Conservation (phyloP, 2,797 vertebrate species). For the Diceros bicornis region DNA sequence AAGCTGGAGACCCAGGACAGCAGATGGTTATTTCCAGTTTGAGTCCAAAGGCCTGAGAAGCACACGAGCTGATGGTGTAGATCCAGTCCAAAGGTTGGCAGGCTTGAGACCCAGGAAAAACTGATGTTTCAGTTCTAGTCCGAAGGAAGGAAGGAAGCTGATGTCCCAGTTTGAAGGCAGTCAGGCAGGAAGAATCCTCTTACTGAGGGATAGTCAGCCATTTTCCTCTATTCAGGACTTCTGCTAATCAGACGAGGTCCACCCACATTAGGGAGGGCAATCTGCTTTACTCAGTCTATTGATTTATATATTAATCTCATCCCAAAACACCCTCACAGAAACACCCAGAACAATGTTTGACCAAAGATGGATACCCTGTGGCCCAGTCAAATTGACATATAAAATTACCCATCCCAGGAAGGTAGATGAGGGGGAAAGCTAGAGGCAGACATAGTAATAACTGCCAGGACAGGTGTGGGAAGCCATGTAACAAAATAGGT, state of each 20-base stretch:
- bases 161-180: no score
- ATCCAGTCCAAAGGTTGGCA: background rate
- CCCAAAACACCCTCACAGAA: background rate
- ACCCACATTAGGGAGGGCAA: no score
- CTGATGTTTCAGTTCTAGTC: background rate
- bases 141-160: background rate
- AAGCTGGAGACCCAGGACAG: background rate
- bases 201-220: no score
- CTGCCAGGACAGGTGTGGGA: background rate
- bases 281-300: background rate
- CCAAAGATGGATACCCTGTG: background rate
- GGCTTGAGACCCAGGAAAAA: background rate
- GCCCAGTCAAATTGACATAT: background rate
- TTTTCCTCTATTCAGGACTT: no score
- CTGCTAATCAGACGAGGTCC: no score
- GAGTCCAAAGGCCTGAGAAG: background rate
- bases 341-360: background rate
- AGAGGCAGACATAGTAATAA: background rate
- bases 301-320: background rate
- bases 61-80: background rate
- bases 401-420: background rate
- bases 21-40: background rate
- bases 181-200: no score
- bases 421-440: background rate
- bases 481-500: background rate